A percentile compares a stretch with the other conserved stretches of the same genome.
Conservation (phyloP, 1,140 invertebrate species). For the Patella vulgata region DNA sequence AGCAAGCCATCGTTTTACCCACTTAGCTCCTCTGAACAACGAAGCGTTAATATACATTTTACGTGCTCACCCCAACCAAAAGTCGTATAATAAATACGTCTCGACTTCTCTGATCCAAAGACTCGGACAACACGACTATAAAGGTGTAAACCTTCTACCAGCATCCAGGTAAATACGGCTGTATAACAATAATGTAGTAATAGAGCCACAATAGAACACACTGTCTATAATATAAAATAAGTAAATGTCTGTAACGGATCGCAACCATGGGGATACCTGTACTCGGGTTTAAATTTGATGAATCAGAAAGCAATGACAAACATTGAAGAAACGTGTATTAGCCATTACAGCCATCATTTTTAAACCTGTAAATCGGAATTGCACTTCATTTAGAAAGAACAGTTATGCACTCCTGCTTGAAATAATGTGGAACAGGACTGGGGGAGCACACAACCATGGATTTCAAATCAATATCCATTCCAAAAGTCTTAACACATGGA, state of each 20-base stretch:
- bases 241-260: not conserved
- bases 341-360: not conserved
- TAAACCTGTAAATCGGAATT: not conserved
- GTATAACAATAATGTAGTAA: constrained; percentile 52
- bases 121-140: constrained; percentile 54
- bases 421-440: too few species aligned
- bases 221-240: constrained; percentile 23
- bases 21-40: too few species aligned
- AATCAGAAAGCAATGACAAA: not conserved
- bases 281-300: not conserved
- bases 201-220: constrained; percentile 47
- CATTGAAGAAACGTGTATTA: not conserved
- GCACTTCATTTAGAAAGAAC: too few species aligned
- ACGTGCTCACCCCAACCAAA: constrained; percentile 57
- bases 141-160: constrained; percentile 55
- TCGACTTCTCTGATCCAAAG: constrained; percentile 43
- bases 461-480: too few species aligned
- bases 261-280: not conserved
- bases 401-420: too few species aligned
- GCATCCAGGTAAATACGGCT: constrained; percentile 55
- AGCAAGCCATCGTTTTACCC: too few species aligned
- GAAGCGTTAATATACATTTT: too few species aligned
- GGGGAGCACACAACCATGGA: too few species aligned
- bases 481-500: too few species aligned
- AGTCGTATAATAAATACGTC: constrained; percentile 42